Conservation (phyloP, 2,888 invertebrate species). For the Stramonita haemastoma region DNA sequence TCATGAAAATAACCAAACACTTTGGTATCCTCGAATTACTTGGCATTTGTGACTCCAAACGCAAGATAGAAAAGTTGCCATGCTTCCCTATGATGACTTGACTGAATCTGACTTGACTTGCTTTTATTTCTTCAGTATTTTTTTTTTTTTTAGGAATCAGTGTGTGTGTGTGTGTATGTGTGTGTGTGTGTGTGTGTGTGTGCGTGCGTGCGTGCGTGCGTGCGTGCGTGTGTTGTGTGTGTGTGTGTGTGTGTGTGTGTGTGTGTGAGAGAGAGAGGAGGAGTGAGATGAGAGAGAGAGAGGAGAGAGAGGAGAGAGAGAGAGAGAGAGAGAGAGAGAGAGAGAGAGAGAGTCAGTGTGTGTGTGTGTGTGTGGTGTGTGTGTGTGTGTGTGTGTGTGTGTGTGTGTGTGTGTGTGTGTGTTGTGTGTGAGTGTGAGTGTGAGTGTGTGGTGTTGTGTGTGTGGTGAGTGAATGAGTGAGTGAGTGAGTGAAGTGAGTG, state of each 20-base stretch:
- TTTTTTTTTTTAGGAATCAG: no score
- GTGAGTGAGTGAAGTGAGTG: not conserved
- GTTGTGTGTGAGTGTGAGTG: not conserved
- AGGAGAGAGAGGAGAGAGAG: not conserved
- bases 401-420: not conserved
- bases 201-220: not conserved
- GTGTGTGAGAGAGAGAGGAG: not conserved
- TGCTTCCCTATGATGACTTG: no score
- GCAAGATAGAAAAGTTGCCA: no score
- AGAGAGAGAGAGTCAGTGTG: not conserved
- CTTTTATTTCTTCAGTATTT: no score
- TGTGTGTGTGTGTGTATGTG: not conserved
- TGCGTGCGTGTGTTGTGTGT: not conserved
- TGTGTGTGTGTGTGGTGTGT: not conserved
- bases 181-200: not conserved
- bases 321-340: not conserved
- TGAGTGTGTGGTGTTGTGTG: not conserved
- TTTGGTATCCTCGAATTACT: no score
- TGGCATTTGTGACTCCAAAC: no score
- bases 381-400: not conserved
- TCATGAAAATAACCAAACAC: no score
- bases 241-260: not conserved
- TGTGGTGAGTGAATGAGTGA: not conserved
- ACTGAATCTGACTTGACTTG: no score
- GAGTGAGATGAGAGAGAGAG: not conserved